Percentiles rank a stretch among this genome's conserved stretches.
Evolutionary conservation across 2,888 invertebrate genomes (phyloP).

Genomic region (Drosophila diplacantha): DNA sequence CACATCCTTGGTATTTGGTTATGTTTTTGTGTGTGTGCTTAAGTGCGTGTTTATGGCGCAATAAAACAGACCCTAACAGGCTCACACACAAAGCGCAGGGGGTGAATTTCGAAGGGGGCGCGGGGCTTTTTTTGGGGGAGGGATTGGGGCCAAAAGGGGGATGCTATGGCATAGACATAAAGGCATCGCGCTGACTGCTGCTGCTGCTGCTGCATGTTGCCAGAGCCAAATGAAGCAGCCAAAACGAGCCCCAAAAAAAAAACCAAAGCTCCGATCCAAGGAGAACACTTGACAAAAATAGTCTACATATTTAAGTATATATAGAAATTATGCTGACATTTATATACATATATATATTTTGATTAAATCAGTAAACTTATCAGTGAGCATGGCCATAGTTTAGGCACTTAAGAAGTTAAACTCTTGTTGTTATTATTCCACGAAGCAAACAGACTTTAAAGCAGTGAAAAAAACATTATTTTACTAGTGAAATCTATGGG

Average conservation of each 20-base stretch:
- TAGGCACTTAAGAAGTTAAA: background rate
- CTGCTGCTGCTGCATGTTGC: slow-evolving; percentile 51
- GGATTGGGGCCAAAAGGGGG: background rate
- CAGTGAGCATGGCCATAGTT: background rate
- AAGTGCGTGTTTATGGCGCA: slow-evolving; percentile 73
- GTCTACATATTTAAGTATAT: background rate
- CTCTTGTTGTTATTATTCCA: background rate
- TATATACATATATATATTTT: background rate
- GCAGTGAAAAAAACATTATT: background rate
- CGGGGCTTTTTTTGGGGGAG: background rate
- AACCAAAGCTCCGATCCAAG: slow-evolving; percentile 23
- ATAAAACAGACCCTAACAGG: slow-evolving; percentile 69
- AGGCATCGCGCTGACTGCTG: slow-evolving; percentile 41
- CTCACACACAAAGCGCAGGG: slow-evolving; percentile 39
- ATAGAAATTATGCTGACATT: too few relatives aligned
- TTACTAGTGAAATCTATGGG: background rate
- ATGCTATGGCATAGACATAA: slow-evolving; percentile 34
- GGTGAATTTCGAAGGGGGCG: background rate
- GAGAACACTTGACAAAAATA: slow-evolving; percentile 8
- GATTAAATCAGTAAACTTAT: too few relatives aligned
- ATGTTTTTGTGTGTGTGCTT: slow-evolving; percentile 46
- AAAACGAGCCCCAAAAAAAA: slow-evolving; percentile 51
- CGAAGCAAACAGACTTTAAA: too few relatives aligned
- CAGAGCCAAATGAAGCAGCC: slow-evolving; percentile 64
- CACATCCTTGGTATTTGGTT: slow-evolving; percentile 24